Percentiles rank a stretch among this genome's conserved stretches.
Conservation (phyloP, 2,113 vertebrate genomes). For the Lagenorhynchus albirostris region DNA sequence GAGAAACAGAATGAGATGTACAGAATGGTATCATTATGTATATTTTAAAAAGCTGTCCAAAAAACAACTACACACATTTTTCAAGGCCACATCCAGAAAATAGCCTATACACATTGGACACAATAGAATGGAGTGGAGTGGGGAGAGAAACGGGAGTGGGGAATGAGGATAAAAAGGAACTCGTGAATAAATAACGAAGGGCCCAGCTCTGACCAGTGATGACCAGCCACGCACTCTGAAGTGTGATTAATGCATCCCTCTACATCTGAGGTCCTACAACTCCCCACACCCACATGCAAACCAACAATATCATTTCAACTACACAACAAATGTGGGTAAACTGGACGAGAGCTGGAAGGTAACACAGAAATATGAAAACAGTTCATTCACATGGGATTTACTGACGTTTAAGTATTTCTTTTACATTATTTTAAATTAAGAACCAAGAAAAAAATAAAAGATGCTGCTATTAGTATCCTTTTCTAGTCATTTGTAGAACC, state of each 20-base stretch:
- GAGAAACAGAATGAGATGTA: background rate
- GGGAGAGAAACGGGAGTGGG: background rate
- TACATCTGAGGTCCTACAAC: background rate
- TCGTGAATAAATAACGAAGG: background rate
- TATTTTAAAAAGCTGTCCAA: background rate
- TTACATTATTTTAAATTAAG: background rate
- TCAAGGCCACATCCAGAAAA: background rate
- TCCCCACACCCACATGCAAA: fast-evolving
- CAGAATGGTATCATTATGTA: background rate
- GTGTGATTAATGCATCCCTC: background rate
- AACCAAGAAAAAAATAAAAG: background rate
- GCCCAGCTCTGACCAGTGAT: background rate
- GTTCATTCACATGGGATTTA: background rate
- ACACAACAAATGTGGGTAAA: background rate
- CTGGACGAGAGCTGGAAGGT: background rate
- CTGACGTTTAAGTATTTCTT: background rate
- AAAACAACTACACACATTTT: background rate
- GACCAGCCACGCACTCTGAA: background rate
- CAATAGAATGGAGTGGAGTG: background rate
- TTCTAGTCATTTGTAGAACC: background rate
- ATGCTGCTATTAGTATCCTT: background rate
- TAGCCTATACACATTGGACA: background rate
- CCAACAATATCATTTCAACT: background rate
- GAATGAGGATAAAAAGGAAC: background rate
- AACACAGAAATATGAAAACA: background rate